Evolutionary conservation across 2,888 invertebrate species (phyloP).

Genomic region (Folsomia manolachei): DNA sequence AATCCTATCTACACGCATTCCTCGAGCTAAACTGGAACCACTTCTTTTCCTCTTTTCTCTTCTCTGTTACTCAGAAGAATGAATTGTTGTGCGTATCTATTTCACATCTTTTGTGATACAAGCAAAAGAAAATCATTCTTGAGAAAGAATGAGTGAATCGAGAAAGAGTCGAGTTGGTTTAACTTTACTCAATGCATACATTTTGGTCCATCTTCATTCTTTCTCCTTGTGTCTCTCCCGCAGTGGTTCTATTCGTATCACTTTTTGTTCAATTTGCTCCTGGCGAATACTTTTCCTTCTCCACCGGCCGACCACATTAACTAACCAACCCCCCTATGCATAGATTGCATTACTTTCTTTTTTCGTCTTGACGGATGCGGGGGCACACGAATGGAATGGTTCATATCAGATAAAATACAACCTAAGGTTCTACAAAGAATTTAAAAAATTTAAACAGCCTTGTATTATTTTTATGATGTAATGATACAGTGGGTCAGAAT

Average conservation of each 20-base stretch:
- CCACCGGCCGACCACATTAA: neutral
- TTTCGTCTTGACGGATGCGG: too few species aligned
- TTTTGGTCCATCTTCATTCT: too few species aligned
- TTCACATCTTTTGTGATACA: conserved; percentile 9
- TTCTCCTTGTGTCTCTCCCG: neutral
- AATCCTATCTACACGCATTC: conserved; percentile 11
- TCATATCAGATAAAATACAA: too few species aligned
- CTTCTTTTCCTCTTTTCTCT: conserved; percentile 2
- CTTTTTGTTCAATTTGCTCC: neutral
- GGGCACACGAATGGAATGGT: too few species aligned
- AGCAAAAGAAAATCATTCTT: conserved; percentile 2
- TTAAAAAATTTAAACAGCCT: too few species aligned
- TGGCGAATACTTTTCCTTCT: neutral
- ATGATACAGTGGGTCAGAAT: too few species aligned
- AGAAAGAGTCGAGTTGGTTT: neutral
- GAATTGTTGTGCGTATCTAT: conserved; percentile 2
- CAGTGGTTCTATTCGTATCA: too few species aligned
- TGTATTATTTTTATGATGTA: too few species aligned
- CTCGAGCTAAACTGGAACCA: neutral
- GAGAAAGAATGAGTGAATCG: neutral
- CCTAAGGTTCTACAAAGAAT: too few species aligned
- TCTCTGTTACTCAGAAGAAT: neutral
- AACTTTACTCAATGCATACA: neutral
- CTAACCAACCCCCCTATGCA: conserved; percentile 1
- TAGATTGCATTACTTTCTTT: too few species aligned